Base-by-base conservation (phyloP, 2,113 vertebrate genomes). In the Megaceryle torquata region DNA sequence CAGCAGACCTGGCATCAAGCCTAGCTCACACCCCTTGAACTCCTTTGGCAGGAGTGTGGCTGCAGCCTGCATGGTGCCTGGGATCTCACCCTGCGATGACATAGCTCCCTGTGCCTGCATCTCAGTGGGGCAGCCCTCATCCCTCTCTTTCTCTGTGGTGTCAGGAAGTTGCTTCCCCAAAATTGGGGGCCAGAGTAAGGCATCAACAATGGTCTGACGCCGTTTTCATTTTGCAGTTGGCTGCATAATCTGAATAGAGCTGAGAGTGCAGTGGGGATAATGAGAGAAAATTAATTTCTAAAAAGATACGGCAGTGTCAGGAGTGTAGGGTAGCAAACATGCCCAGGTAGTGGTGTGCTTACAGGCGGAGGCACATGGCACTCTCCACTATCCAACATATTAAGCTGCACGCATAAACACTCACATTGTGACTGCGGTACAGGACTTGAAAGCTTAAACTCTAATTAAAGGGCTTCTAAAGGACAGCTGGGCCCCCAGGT, bases 211-310 rank as follows among this genome's bases (percentile, higher is more conserved):
- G 65, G 60, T 65, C 81, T 51, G 81, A 84, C 43, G 39, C 78
- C 41, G 33, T 87, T 95, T 95, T 95, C 85, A 83, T 94, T 93
- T 93, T 97, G 93, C 95, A 92, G 80, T 86, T 71, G 78, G 81
- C 81, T 92, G 89, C 83, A 92, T 95, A 59, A 82, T 86, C 82
- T 95, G 93, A 95, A 97, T 89, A 86, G 88, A 71, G 39, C 82
- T 37, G 82, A 77, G 56, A 68, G 76, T 3, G 6, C 60, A 35
- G 41, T 1, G 1, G 43, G 33, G 69, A 86, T 82, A 93, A 78
- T 14, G 76, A 86, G 51, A 28, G 8, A 93, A 95, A 95, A 91
- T 78, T 78, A 7, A 59, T 80, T 94, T 91, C 85, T 64, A 44
- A 91, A 88, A 85, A 68, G 71, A 46, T 39, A 56, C 8, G 28